phyloP scores from a whole-genome alignment of 2,113 vertebrate species.

The Pollachius pollachius region DNA sequence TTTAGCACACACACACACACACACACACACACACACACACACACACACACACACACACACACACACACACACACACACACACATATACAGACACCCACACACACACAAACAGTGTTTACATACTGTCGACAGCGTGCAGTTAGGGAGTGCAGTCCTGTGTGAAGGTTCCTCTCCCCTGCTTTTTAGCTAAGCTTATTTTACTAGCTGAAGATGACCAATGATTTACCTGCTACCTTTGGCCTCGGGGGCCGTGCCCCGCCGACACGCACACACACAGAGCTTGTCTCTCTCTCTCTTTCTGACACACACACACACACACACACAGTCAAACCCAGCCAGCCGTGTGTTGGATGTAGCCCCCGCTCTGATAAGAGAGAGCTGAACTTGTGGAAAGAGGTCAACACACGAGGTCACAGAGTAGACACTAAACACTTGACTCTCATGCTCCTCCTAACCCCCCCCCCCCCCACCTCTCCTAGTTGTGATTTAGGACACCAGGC shows the following conservation, averaged over 20 bases:
- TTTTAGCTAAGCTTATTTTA: constrained; percentile 91
- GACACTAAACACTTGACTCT: not conserved
- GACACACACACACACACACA: not conserved
- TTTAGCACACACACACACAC: constrained; percentile 24
- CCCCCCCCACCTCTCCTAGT: constrained; percentile 2
- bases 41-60: constrained; percentile 34
- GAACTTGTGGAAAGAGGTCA: constrained; percentile 82
- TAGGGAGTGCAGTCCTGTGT: constrained; percentile 61
- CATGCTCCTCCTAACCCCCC: not conserved
- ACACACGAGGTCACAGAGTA: constrained; percentile 61
- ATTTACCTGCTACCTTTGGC: constrained; percentile 90
- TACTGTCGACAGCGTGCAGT: constrained; percentile 47
- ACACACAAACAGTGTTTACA: constrained; percentile 58
- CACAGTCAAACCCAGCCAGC: not conserved
- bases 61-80: constrained; percentile 35
- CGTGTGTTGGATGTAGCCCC: constrained; percentile 80
- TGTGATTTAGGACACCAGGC: constrained; percentile 17
- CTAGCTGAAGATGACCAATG: constrained; percentile 92
- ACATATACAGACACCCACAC: constrained; percentile 13
- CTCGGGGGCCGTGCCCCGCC: constrained; percentile 25
- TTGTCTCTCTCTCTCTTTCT: too few species aligned
- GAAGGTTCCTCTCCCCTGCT: constrained; percentile 88
- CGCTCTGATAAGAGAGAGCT: constrained; percentile 76
- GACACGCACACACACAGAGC: constrained; percentile 6
- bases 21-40: not conserved